Conservation (phyloP, 2,797 vertebrate genomes). For the Gephyroberyx darwinii region DNA sequence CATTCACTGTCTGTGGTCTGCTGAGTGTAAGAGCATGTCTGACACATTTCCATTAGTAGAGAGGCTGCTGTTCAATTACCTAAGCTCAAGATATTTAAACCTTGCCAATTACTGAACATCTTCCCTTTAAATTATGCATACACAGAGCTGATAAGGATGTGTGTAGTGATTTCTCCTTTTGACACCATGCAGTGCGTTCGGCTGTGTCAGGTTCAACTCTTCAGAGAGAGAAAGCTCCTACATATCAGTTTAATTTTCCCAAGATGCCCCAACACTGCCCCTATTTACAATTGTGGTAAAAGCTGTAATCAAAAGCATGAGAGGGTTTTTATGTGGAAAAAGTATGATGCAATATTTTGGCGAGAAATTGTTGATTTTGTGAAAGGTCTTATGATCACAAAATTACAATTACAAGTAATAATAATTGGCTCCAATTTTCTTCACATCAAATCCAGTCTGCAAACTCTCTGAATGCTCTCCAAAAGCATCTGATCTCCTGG, state of each 20-base stretch:
- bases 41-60: conserved; percentile 85
- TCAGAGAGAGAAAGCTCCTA: conserved; percentile 30
- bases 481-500: conserved; percentile 66
- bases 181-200: conserved; percentile 71
- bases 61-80: conserved; percentile 87
- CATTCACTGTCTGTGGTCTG: conserved; percentile 76
- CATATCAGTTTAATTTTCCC: conserved; percentile 47
- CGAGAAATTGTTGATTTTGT: conserved; percentile 44
- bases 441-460: conserved; percentile 54
- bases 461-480: conserved; percentile 58
- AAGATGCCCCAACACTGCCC: conserved; percentile 1
- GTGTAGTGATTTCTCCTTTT: conserved; percentile 79
- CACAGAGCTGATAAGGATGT: conserved; percentile 77
- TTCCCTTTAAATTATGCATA: conserved; percentile 85
- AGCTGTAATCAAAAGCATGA: background rate
- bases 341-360: conserved; percentile 27
- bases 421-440: conserved; percentile 62
- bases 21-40: conserved; percentile 81
- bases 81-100: conserved; percentile 85
- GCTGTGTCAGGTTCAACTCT: conserved; percentile 63
- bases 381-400: conserved; percentile 20
- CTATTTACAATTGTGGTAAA: conserved; percentile 12
- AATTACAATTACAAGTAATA: conserved; percentile 51
- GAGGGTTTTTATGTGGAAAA: conserved; percentile 9
- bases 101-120: conserved; percentile 86